Percentiles rank a stretch among this genome's conserved stretches.
phyloP scores from a whole-genome alignment of 2,888 invertebrate genomes.

The Mimachlamys varia region DNA sequence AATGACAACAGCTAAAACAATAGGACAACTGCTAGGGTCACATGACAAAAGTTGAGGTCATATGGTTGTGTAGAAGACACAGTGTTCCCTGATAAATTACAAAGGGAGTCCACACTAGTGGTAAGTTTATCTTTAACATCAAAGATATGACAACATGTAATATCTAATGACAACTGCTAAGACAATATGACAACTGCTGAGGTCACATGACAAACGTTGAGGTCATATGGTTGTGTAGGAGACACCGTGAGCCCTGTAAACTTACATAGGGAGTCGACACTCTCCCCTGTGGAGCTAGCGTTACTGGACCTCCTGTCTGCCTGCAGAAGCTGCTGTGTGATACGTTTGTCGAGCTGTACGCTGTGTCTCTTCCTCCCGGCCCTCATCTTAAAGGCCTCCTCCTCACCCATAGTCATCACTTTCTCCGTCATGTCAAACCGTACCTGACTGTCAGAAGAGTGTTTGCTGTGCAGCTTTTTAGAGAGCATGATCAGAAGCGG shows the following conservation, averaged over 20 bases:
- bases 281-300: slow-evolving; percentile 70
- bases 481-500: slow-evolving; percentile 54
- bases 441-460: slow-evolving; percentile 52
- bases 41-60: too few relatives aligned
- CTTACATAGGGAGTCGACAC: slow-evolving; percentile 76
- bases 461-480: slow-evolving; percentile 58
- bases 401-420: slow-evolving; percentile 70
- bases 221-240: slow-evolving; percentile 53
- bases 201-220: too few relatives aligned
- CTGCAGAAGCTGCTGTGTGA: slow-evolving; percentile 68
- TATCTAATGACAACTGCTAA: too few relatives aligned
- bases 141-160: too few relatives aligned
- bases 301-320: slow-evolving; percentile 72
- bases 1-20: too few relatives aligned
- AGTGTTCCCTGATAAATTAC: too few relatives aligned
- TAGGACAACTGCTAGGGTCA: too few relatives aligned
- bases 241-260: slow-evolving; percentile 73
- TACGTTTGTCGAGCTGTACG: slow-evolving; percentile 74
- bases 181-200: too few relatives aligned
- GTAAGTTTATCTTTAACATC: too few relatives aligned
- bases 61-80: too few relatives aligned
- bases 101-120: too few relatives aligned
- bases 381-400: slow-evolving; percentile 71
- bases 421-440: slow-evolving; percentile 71
- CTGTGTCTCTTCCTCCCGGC: slow-evolving; percentile 74